Conservation (phyloP, 2,113 vertebrate species). For the Bettongia penicillata region DNA sequence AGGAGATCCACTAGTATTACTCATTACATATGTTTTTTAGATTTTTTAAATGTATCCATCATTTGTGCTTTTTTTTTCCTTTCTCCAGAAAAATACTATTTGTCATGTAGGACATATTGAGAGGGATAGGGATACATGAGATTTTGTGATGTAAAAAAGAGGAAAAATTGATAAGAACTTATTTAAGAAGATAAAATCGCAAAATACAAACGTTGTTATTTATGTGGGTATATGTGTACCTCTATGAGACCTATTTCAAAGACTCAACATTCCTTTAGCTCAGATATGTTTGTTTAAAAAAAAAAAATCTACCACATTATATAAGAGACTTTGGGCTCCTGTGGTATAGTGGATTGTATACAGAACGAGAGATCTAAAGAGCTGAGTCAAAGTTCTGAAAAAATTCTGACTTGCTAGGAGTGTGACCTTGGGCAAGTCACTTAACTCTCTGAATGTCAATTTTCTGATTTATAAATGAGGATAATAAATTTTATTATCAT, state of each 20-base stretch:
- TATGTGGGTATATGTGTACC: not conserved
- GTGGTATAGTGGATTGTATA: not conserved
- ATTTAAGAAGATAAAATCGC: not conserved
- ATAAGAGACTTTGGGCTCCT: not conserved
- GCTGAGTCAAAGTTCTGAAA: not conserved
- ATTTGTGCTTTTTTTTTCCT: not conserved
- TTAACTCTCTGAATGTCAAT: not conserved
- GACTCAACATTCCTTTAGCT: not conserved
- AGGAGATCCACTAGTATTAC: rapidly evolving
- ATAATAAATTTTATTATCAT: not conserved
- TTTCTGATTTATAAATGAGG: not conserved
- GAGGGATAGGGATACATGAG: not conserved
- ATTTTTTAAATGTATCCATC: not conserved
- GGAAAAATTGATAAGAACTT: not conserved
- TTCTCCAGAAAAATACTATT: not conserved
- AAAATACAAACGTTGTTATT: not conserved
- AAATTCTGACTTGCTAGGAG: not conserved
- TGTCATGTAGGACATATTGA: not conserved
- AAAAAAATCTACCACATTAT: too few relatives aligned
- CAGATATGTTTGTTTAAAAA: not conserved
- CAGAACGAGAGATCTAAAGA: not conserved
- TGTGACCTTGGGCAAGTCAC: not conserved
- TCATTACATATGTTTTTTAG: not conserved
- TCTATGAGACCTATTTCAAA: not conserved
- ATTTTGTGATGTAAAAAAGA: not conserved